Base-by-base conservation (phyloP, 2,797 vertebrate genomes). In the Eospalax fontanierii region DNA sequence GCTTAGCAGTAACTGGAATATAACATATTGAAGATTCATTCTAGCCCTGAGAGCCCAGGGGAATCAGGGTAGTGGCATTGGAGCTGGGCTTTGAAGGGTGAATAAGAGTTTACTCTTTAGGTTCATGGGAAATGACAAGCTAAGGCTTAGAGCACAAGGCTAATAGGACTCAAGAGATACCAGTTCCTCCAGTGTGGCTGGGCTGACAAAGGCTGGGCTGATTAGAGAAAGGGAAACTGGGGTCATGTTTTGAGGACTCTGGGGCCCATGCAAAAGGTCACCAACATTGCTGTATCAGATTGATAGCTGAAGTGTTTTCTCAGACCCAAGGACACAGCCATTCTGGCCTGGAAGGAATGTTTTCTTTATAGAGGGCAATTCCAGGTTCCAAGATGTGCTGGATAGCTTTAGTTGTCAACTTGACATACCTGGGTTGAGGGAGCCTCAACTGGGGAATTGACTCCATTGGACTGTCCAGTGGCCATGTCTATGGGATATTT, bases 21-120 rank as follows among this genome's bases (percentile, higher is more conserved):
- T 33, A 40, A 30, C 4, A 4, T 9, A 46, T 15, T 59, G 10
- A 50, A 8, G n/a, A 18, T 43, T 65, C 59, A 43, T 30, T 59
- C 57, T 83, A 8, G 38, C n/a, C 38, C 65, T 19, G 28, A 33
- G 54, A 46, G 65, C 7, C 3, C 24, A 50, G 40, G 59, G 46
- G 83, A 70, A 75, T 59, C 38, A 28, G 57, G n/a, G 26, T n/a
- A 35, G 28, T 80, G 38, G 66, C 15, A 15, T n/a, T 19, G 30
- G 73, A 93, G 28, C 33, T 86, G 74, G 74, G 54, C 40, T 94
- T 76, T 90, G 95, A 76, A 57, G 61, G 78, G 16, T 86, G 16
- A 57, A 9, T 50, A 86, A 2, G 79, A 74, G 89, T 91, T 79
- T 63, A 9, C n/a, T 75, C 40, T 59, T 96, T 16, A 63, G 79